Base-by-base conservation (phyloP, 2,888 invertebrate genomes). In the Mesorhabditis spiculigera region DNA sequence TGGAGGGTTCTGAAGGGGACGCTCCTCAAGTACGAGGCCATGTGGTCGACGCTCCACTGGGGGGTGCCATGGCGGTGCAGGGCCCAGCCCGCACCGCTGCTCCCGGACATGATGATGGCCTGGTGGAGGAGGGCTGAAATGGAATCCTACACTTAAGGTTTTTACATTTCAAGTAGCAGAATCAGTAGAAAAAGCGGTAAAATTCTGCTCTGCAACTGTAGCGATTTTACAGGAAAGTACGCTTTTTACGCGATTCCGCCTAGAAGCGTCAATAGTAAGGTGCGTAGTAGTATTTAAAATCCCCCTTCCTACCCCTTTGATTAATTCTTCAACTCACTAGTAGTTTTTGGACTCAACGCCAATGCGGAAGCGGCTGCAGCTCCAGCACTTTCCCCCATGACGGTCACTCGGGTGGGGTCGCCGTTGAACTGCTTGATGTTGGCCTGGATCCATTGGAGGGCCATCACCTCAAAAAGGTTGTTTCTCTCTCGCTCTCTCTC, bases 1-100 rank as follows among this genome's bases (percentile, higher is more conserved):
- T 13, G n/a, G 58, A 50, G 58, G n/a, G 8, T 50, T 50, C n/a
- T 50, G 58, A 50, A 50, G 8, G 8, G 58, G 58, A 50, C 58
- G 45, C 74, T 69, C 76, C 76, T 77, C 63, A 78, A 71, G 71
- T 78, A 81, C 10, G 77, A 67, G 16, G 77, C 75, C 63, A 82
- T 42, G 68, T 85, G 85, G 66, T 78, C 75, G 50, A 85, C 81
- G 42, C 82, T 80, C 80, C 85, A 86, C 28, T 73, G 69, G 4
- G 81, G 81, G 44, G 73, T 75, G 58, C 82, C 82, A 63, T 81
- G 80, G 5, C 84, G 74, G 63, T 83, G 82, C 42, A 94, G 88
- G 0, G 94, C 93, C 95, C 95, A 95, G 85, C 95, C 95, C 0
- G 95, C 92, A 43, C 93, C 86, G 0, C 93, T 92, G 0, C 94